A percentile compares a stretch with the other conserved stretches of the same genome.
Conservation (phyloP, 23 tunicate species). For the Oikopleura dioica region DNA sequence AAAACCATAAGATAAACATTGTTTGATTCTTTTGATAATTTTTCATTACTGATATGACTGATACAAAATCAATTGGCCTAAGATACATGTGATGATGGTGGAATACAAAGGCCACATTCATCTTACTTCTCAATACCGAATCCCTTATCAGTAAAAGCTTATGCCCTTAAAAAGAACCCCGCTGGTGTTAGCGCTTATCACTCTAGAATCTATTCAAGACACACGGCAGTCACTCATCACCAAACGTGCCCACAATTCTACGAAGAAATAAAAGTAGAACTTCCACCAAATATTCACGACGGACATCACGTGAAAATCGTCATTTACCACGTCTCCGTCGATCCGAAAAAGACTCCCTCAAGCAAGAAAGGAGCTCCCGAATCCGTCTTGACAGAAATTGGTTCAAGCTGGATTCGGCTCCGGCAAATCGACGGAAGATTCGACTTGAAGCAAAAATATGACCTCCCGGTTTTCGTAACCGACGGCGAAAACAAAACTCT, state of each 20-base stretch:
- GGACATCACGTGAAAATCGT: not conserved
- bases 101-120: no score
- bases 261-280: slow-evolving; percentile 11
- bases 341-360: not conserved
- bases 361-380: not conserved
- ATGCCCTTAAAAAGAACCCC: no score
- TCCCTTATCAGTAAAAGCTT: no score
- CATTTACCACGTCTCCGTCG: slow-evolving; percentile 7
- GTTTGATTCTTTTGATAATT: no score
- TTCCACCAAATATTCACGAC: slow-evolving; percentile 12
- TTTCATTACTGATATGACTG: no score
- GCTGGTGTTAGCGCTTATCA: no score
- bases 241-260: not conserved
- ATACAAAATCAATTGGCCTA: no score
- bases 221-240: slow-evolving; percentile 6
- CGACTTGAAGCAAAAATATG: not conserved
- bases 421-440: not conserved
- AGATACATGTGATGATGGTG: no score
- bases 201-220: no score
- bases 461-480: not conserved
- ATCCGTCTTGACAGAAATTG: slow-evolving; percentile 3
- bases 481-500: not conserved
- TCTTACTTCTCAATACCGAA: no score
- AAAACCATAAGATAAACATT: no score
- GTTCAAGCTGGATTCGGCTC: not conserved